Evolutionary conservation across 2,888 invertebrate genomes (phyloP).

Genomic region (Nymphalis polychloros): DNA sequence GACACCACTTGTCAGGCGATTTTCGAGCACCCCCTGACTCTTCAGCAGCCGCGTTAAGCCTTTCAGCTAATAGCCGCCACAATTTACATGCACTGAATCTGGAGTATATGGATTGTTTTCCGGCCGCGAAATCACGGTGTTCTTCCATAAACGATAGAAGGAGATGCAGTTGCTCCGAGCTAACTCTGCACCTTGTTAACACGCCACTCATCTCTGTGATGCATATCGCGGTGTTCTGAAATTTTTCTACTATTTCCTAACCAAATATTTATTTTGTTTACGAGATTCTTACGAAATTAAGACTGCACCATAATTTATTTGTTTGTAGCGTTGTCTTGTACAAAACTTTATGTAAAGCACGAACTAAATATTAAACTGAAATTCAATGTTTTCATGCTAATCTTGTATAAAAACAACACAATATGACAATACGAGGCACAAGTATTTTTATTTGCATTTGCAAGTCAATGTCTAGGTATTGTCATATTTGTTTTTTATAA

Average conservation of each 20-base stretch:
- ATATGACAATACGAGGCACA: too few relatives aligned
- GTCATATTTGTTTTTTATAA: too few relatives aligned
- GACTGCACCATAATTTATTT: too few relatives aligned
- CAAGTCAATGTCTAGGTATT: too few relatives aligned
- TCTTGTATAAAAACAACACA: too few relatives aligned
- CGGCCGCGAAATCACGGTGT: constrained; percentile 74
- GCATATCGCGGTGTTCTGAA: constrained; percentile 15
- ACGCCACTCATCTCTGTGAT: constrained; percentile 60
- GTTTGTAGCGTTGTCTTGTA: too few relatives aligned
- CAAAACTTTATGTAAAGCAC: too few relatives aligned
- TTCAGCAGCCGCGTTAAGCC: constrained; percentile 71
- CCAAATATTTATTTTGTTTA: neutral
- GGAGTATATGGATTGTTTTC: constrained; percentile 72
- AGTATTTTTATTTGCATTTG: too few relatives aligned
- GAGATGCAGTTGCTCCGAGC: constrained; percentile 70
- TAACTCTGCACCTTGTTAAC: constrained; percentile 70
- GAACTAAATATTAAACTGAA: too few relatives aligned
- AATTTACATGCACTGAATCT: constrained; percentile 73
- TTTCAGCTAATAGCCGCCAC: constrained; percentile 71
- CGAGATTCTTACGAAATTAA: neutral
- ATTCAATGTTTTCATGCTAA: too few relatives aligned
- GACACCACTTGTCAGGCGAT: constrained; percentile 76
- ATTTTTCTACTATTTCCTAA: neutral
- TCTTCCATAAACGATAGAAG: constrained; percentile 77
- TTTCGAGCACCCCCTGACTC: constrained; percentile 69